Base-by-base conservation (phyloP, 1,140 invertebrate genomes). In the Drosophila cardini region DNA sequence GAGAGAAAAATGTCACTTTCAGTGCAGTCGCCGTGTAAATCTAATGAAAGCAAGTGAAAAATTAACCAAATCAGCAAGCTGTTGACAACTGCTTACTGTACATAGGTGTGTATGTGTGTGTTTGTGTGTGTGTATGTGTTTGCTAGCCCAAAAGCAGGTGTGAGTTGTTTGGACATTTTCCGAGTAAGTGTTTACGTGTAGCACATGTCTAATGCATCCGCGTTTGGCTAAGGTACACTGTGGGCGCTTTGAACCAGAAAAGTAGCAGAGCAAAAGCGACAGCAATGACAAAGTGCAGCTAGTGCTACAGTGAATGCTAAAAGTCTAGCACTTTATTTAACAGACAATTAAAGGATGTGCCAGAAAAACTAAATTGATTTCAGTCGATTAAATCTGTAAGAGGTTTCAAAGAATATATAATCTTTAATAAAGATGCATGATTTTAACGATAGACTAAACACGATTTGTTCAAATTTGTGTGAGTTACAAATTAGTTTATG, bases 131-230 rank as follows among this genome's bases (percentile, higher is more conserved):
- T 21, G 21, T 21, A 21, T 3, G 21, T 38, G 21, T 63, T 52
- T 21, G 26, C 40, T 30, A 16, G 42, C 16, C 9, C 4, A 9
- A 8, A 15, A 11, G 8, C 1, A 13, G 30, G 48, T 21, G 38
- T 55, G 38, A 53, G 62, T 3, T 48, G 21, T 38, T 67, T 40
- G 38, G 38, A 40, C 38, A 40, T 40, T 40, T 45, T 60, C 13
- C 48, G 57, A 30, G 63, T 86, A 81, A 85, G 82, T 86, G 81
- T 86, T 86, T 85, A 80, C 81, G 81, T 85, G 81, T 75, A 53
- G 65, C 72, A 78, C 71, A 78, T 78, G 72, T 61, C 72, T 77
- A 74, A 77, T 78, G 76, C 72, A 86, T 55, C 63, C 58, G 50
- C 60, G 58, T 45, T 43, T 61, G 61, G 30, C 43, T 18, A 4